phyloP scores from a whole-genome alignment of 2,113 vertebrate species.

The Alethe castanea region DNA sequence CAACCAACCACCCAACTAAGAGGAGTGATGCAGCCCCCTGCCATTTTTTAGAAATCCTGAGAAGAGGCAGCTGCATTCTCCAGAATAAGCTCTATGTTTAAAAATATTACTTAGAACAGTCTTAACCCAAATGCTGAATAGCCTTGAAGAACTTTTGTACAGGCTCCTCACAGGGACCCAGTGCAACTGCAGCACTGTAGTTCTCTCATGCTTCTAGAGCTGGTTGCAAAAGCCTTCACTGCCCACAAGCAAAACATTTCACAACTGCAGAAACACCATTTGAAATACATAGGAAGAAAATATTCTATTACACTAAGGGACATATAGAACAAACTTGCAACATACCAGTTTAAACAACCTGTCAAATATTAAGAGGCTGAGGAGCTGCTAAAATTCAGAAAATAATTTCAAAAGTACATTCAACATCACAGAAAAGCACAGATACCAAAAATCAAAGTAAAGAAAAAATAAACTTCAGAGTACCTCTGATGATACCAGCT shows the following conservation, averaged over 20 bases:
- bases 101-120: neutral
- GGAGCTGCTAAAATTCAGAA: neutral
- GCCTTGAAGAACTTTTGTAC: fast-evolving
- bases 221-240: neutral
- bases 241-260: neutral
- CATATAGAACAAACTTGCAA: neutral
- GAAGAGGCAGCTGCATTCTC: neutral
- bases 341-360: neutral
- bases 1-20: no score
- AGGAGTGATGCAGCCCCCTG: neutral
- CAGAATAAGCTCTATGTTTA: neutral
- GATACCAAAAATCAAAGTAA: neutral
- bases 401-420: neutral
- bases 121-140: neutral
- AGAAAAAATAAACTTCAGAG: neutral
- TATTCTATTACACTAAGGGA: neutral
- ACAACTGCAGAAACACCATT: neutral
- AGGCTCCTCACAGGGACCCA: fast-evolving
- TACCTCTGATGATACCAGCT: neutral
- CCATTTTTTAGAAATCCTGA: fast-evolving
- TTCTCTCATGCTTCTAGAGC: neutral
- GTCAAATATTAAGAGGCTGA: neutral
- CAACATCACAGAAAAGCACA: neutral
- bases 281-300: neutral
- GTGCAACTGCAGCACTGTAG: neutral